Conservation (phyloP, 2,888 invertebrate species). For the Hipparchia semele region DNA sequence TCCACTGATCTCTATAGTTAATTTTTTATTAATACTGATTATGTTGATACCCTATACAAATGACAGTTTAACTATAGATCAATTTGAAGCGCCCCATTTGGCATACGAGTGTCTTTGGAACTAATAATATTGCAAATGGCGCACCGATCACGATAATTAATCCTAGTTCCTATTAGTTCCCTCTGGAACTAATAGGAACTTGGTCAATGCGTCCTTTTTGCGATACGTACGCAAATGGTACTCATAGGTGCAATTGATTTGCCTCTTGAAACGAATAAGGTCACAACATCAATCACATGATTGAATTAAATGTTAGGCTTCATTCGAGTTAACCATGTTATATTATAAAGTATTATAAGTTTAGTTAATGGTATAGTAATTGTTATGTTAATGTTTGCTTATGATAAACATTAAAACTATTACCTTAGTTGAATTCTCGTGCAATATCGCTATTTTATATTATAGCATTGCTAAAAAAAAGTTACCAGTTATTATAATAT, state of each 20-base stretch:
- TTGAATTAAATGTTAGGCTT: not conserved
- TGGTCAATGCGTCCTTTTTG: too few species aligned
- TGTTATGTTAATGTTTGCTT: not conserved
- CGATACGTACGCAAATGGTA: too few species aligned
- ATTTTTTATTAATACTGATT: too few species aligned
- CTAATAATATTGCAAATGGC: too few species aligned
- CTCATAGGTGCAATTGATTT: not conserved
- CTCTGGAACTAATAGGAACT: too few species aligned
- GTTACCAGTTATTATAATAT: slow-evolving; percentile 11
- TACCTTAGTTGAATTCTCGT: slow-evolving; percentile 7
- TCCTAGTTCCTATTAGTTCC: too few species aligned
- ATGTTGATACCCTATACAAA: too few species aligned
- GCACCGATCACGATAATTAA: too few species aligned
- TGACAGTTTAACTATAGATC: too few species aligned
- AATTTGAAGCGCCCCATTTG: too few species aligned
- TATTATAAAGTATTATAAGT: not conserved
- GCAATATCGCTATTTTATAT: slow-evolving; percentile 17
- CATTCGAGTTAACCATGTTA: not conserved
- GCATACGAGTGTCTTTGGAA: too few species aligned
- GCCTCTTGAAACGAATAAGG: not conserved
- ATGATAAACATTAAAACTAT: not conserved
- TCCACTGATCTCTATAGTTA: too few species aligned
- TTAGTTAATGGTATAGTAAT: not conserved
- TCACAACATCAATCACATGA: slow-evolving; percentile 1
- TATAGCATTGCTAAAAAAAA: slow-evolving; percentile 16